Base-by-base conservation (phyloP, 2,888 invertebrate species). In the Anorthoa munda region DNA sequence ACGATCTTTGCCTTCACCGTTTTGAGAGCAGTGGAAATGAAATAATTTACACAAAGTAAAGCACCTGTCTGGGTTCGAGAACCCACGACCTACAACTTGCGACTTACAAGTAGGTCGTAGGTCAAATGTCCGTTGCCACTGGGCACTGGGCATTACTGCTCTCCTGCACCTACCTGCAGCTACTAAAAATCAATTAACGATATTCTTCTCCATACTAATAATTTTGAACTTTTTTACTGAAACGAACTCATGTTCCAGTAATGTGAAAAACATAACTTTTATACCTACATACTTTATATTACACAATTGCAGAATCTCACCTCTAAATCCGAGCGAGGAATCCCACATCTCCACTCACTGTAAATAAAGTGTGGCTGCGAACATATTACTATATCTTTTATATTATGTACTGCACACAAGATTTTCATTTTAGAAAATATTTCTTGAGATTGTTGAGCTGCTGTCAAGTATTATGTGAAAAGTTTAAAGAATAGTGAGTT, bases 321-420 rank as follows among this genome's bases (percentile, higher is more conserved):
- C 53, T 58, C 50, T 55, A 69, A 78, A 78, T 69, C 68, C 58
- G 39, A 23, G 65, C 55, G 12, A 53, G 17, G 12, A 56, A 55
- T 75, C 56, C 17, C 13, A 66, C 50, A 59, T 66, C 63, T 39
- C 46, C 63, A n/a, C 46, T 66, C 50, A 55, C 53, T 39, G 78
- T 58, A 82, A 82, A 80, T 80, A 77, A 82, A 80, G 68, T 66
- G 72, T 51, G n/a, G 17, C 48, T 21, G 51, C 59, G 65, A 53
- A 61, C 59, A 65, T 66, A 61, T 56, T 55, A 39, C 67, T 56
- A 46, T 48, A 71, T 60, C 17, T 82, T 60, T 65, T 65, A 64
- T 66, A 51, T 59, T 77, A 59, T 63, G 50, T 63, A 63, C 21
- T 48, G 17, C 58, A 50, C 59, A 68, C n/a, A 39, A 75, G 59